Percentiles rank a stretch among this genome's conserved stretches.
Conservation (phyloP, 2,113 vertebrate genomes). For the Anhinga rufa region DNA sequence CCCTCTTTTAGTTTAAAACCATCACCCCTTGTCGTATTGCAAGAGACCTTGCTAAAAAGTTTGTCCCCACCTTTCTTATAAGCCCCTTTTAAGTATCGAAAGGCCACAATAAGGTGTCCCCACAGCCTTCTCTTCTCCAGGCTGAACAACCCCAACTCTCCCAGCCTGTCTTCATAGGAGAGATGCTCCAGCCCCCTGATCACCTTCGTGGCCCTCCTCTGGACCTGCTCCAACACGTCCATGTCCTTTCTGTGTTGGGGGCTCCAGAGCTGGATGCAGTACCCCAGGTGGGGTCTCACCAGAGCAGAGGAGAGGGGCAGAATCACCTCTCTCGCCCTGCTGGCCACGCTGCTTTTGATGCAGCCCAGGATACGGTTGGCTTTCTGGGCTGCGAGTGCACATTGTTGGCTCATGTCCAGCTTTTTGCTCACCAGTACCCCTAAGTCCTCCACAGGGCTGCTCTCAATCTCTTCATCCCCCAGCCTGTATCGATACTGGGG, state of each 20-base stretch:
- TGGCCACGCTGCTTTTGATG: neutral
- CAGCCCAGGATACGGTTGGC: neutral
- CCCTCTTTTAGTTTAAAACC: neutral
- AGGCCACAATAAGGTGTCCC: neutral
- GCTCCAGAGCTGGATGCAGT: neutral
- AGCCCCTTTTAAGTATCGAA: neutral
- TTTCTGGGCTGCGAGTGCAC: neutral
- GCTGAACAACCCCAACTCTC: neutral
- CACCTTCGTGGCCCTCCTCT: neutral
- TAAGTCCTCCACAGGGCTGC: neutral
- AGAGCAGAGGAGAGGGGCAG: neutral
- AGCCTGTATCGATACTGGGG: neutral
- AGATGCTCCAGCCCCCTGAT: neutral
- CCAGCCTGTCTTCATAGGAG: neutral
- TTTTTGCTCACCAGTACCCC: neutral
- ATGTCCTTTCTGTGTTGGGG: neutral
- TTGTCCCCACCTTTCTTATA: neutral
- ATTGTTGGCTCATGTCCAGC: neutral
- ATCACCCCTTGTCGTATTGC: neutral
- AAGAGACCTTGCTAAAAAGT: neutral
- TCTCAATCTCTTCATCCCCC: neutral
- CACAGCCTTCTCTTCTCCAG: neutral
- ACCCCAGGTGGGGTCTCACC: neutral
- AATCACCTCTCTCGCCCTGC: neutral
- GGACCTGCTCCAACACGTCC: neutral